phyloP scores from a whole-genome alignment of 92 coral and sea anemone species.

The Umimayanthus chanpuru region DNA sequence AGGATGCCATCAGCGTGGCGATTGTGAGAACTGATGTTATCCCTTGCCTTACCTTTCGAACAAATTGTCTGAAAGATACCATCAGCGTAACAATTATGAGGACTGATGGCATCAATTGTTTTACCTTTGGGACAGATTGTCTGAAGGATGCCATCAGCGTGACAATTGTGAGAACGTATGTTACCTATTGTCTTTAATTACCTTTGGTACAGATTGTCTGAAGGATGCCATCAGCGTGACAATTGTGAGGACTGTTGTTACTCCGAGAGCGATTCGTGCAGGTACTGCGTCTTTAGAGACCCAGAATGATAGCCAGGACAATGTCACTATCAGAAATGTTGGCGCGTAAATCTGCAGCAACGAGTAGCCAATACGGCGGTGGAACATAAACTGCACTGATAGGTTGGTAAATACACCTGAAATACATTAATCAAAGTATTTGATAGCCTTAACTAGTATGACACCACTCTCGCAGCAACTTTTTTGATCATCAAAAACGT shows the following conservation, averaged over 20 bases:
- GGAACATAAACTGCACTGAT: conserved; percentile 53
- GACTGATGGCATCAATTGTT: background rate
- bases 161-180: background rate
- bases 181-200: background rate
- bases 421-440: background rate
- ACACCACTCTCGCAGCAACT: background rate
- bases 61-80: conserved; percentile 65
- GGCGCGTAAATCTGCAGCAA: conserved; percentile 77
- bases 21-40: conserved; percentile 21
- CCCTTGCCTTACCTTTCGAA: conserved; percentile 27
- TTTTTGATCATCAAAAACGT: too few species aligned
- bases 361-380: conserved; percentile 69
- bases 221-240: conserved; percentile 81
- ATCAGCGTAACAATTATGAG: conserved; percentile 65
- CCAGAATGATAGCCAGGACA: conserved; percentile 83
- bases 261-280: conserved; percentile 74
- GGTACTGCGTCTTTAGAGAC: conserved; percentile 78
- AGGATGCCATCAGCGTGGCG: conserved; percentile 68
- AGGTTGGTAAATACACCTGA: conserved; percentile 49
- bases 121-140: background rate
- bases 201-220: conserved; percentile 64
- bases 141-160: conserved; percentile 65
- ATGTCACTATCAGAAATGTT: conserved; percentile 62
- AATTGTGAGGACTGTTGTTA: conserved; percentile 76
- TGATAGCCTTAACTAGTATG: background rate